Conservation (phyloP, 2,797 vertebrate species). For the Coendou prehensilis region DNA sequence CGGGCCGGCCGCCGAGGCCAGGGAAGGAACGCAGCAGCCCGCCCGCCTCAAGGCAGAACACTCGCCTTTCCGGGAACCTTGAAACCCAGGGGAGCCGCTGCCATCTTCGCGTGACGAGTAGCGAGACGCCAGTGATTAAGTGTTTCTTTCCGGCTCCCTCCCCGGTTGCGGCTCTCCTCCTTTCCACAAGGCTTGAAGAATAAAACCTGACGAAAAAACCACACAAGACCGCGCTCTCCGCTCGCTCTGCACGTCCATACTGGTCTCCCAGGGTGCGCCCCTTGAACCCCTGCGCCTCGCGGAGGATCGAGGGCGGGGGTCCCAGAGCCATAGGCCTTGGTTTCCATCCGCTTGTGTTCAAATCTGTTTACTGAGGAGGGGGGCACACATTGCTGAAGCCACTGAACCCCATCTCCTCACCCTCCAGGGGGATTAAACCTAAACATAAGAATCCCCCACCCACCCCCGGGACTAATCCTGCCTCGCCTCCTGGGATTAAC, state of each 20-base stretch:
- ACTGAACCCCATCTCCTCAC: neutral
- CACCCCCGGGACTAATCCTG: conserved; percentile 75
- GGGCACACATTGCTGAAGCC: neutral
- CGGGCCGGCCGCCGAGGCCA: neutral
- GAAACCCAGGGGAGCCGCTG: conserved; percentile 83
- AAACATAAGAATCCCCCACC: conserved; percentile 75
- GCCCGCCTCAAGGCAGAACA: conserved; percentile 73
- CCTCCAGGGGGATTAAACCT: conserved; percentile 59
- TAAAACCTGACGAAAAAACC: conserved; percentile 34
- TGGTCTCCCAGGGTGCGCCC: neutral
- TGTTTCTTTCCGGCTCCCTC: conserved; percentile 84
- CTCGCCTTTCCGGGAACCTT: conserved; percentile 83
- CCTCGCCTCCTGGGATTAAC: conserved; percentile 79
- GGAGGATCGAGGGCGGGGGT: neutral
- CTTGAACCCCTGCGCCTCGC: neutral
- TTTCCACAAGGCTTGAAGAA: conserved; percentile 68
- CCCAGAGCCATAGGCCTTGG: neutral
- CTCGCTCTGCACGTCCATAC: neutral
- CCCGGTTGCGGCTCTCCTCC: conserved; percentile 69
- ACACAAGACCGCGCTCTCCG: conserved; percentile 6
- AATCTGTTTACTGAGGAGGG: conserved; percentile 22
- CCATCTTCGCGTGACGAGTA: conserved; percentile 83
- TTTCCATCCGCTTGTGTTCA: neutral
- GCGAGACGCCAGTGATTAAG: conserved; percentile 81
- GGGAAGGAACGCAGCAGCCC: conserved; percentile 66